Evolutionary conservation across 2,888 invertebrate genomes (phyloP).

Genomic region (Heliothis peltigera): DNA sequence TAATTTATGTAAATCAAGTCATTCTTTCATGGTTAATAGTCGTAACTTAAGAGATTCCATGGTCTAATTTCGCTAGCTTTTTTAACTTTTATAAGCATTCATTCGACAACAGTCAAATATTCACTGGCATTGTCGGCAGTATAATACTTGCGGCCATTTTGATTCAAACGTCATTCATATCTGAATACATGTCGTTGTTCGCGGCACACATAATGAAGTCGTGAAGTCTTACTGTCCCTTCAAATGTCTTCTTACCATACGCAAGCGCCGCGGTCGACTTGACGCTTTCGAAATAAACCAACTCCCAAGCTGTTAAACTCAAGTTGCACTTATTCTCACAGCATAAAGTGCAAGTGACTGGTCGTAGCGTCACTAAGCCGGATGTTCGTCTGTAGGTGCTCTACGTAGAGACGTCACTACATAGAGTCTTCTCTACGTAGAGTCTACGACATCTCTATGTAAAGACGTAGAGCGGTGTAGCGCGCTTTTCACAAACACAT

Average conservation of each 20-base stretch:
- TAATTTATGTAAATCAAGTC: too few species aligned
- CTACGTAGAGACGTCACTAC: slow-evolving; percentile 8
- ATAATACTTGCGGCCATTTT: too few species aligned
- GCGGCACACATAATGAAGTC: too few species aligned
- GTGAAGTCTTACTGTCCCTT: neutral
- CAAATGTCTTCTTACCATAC: neutral
- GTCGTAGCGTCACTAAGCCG: slow-evolving; percentile 18
- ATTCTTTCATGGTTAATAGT: too few species aligned
- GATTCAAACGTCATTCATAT: too few species aligned
- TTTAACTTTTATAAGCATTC: too few species aligned
- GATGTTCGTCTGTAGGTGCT: slow-evolving; percentile 30
- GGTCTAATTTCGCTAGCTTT: too few species aligned
- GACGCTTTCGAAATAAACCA: neutral
- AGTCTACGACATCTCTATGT: neutral
- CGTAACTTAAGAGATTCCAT: too few species aligned
- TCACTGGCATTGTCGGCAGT: too few species aligned
- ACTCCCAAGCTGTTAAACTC: slow-evolving; percentile 1
- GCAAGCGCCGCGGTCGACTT: neutral
- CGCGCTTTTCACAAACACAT: slow-evolving; percentile 48
- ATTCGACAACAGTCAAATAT: too few species aligned
- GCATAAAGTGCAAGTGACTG: slow-evolving; percentile 28
- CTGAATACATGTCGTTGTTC: too few species aligned
- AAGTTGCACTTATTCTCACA: slow-evolving; percentile 1
- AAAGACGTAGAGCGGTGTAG: slow-evolving; percentile 15
- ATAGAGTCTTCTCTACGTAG: slow-evolving; percentile 4